phyloP scores from a whole-genome alignment of 2,797 vertebrate genomes.

The Balearica regulorum region DNA sequence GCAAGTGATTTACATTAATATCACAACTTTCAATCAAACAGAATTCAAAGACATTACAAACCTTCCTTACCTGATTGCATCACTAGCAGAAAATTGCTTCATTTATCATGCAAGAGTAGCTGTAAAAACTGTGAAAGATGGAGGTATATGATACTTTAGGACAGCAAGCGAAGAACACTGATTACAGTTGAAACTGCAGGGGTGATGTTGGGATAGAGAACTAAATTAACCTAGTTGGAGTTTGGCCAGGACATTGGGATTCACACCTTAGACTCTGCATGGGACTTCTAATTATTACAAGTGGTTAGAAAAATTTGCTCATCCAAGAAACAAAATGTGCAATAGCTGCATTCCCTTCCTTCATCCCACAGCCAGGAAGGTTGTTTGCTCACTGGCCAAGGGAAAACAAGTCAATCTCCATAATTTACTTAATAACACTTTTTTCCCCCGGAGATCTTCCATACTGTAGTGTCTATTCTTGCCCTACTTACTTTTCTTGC shows the following conservation, averaged over 20 bases:
- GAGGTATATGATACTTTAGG: neutral
- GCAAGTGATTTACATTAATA: neutral
- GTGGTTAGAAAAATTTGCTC: neutral
- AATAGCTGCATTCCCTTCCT: neutral
- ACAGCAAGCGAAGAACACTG: neutral
- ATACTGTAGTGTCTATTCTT: neutral
- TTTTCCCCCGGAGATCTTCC: neutral
- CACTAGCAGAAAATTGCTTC: neutral
- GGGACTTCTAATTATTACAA: neutral
- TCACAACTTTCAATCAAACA: neutral
- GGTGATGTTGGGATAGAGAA: neutral
- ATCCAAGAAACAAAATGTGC: neutral
- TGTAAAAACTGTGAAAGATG: neutral
- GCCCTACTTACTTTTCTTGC: neutral
- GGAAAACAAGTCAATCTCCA: neutral
- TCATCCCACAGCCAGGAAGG: neutral
- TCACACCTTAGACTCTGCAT: neutral
- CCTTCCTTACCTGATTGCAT: neutral
- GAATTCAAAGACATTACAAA: neutral
- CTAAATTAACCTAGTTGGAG: constrained; percentile 6
- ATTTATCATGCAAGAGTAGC: neutral
- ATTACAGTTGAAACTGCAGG: neutral
- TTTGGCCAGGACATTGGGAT: neutral
- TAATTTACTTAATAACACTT: neutral
- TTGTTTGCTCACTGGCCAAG: neutral